Evolutionary conservation across 1,140 invertebrate genomes (phyloP), one percentile per base, ranked within the genome.

Genomic region (Drosophila paulistorum): DNA sequence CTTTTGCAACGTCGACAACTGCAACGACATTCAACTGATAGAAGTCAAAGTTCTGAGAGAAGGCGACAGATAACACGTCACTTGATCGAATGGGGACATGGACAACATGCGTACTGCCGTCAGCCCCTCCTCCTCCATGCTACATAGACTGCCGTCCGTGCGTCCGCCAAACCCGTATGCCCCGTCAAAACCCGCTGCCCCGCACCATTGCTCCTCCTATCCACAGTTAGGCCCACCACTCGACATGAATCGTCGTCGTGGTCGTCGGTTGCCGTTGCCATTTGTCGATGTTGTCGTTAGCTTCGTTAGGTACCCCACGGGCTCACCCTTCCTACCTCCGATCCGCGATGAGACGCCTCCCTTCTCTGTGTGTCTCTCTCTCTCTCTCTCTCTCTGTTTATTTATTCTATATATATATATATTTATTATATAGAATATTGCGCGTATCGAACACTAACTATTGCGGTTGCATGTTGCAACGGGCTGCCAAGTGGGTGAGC

Each of bases 11-110:
- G 65, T 45, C 78, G 66, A 70, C 76, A 68, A 80, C 77, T 76
- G 75, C 81, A 77, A 83, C 90, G 90, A 91, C 90, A 91, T 91
- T 91, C 90, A 91, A 91, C 90, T 81, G 81, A 90, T 91, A 91
- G 90, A 86, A 91, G 90, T 91, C 90, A 91, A 91, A 91, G 90
- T 91, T 91, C 90, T 91, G 90, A 85, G 90, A 91, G 90, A 91
- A 91, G 90, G 90, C 90, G 84, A 91, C 90, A 91, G 90, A 91
- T 91, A 91, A 90, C 90, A 91, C 90, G 90, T 91, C 90, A 91
- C 90, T 91, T 91, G 90, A 91, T 91, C 84, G 79, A 91, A 91
- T 91, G 90, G 84, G 90, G 86, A 91, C 90, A 91, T 91, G 90
- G 90, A 91, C 90, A 91, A 91, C 90, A 85, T 90, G 90, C 90